Evolutionary conservation across 2,888 invertebrate genomes (phyloP), one percentile per base, ranked within the genome.

Genomic region (Venustoraphidia nigricollis): DNA sequence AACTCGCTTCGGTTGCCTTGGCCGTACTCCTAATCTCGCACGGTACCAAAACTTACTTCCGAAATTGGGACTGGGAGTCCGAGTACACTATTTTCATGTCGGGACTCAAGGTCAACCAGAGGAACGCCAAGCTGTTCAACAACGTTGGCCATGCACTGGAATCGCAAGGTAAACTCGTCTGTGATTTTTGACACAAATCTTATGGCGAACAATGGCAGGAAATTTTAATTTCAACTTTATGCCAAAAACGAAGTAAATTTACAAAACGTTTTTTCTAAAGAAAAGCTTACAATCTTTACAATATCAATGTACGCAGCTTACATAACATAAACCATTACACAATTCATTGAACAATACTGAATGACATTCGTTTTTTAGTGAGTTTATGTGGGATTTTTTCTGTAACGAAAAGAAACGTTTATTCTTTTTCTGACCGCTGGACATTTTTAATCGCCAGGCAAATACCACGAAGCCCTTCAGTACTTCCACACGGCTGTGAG

Each of bases 61-160:
- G 95, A 53, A 95, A 94, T 68, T 83, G 81, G 72, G 94, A 95
- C 68, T 95, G 93, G 93, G 78, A 83, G 65, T 83, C 84, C 55
- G 95, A 96, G 67, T 93, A 94, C 64, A 81, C 87, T 17, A 83
- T 96, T 60, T 96, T 95, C 69, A 89, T 88, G 75, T 88, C 94
- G 3, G 95, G 94, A 10, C 70, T 96, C 47, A 72, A 72, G 60
- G 83, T 92, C 43, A 94, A 91, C 63, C 83, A 83, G 56, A 78
- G 82, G 54, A 96, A 96, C 69, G 96, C 96, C 27, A 96, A 96
- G 66, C 73, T 96, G 27, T 96, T 90, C 70, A 96, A 96, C 69
- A 96, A 96, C 67, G 94, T 96, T 2, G 96, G 95, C 0, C 95
- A 96, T 67, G 93, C 94, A 0, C 70, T 96, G 56, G 95, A 96